Percentiles rank a stretch among this genome's conserved stretches.
Conservation (phyloP, 2,888 invertebrate species). For the Lamproptera curius region DNA sequence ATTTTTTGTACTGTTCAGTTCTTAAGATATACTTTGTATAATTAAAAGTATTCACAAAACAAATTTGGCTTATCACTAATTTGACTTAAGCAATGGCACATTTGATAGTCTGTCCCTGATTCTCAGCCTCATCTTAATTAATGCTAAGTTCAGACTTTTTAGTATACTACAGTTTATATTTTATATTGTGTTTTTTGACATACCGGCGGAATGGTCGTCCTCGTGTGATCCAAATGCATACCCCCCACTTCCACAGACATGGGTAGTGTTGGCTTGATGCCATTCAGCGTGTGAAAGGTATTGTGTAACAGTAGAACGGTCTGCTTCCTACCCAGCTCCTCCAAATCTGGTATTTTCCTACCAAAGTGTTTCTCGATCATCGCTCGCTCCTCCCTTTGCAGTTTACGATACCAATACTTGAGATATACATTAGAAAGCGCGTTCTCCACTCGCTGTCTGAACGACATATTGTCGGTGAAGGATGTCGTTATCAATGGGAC, state of each 20-base stretch:
- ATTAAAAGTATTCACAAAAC: too few species aligned
- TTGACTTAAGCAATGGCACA: too few species aligned
- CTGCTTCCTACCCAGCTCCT: constrained; percentile 67
- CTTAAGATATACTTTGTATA: too few species aligned
- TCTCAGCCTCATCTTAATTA: too few species aligned
- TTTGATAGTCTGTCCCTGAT: too few species aligned
- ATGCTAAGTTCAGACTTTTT: too few species aligned
- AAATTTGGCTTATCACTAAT: too few species aligned
- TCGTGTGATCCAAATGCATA: constrained; percentile 68
- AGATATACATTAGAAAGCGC: constrained; percentile 24
- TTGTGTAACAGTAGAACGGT: constrained; percentile 75
- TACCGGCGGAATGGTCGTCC: constrained; percentile 65
- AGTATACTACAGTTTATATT: too few species aligned
- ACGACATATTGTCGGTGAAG: constrained; percentile 51
- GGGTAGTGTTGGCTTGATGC: constrained; percentile 74
- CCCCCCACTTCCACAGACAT: constrained; percentile 82
- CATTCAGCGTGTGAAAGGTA: constrained; percentile 79
- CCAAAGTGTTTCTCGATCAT: constrained; percentile 68
- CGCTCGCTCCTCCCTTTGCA: constrained; percentile 52
- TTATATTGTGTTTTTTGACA: too few species aligned
- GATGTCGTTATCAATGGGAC: constrained; percentile 62
- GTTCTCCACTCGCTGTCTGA: constrained; percentile 46
- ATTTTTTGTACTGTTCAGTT: too few species aligned
- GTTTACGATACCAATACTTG: constrained; percentile 34
- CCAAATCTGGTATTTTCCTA: constrained; percentile 66